Conservation (phyloP, 2,888 invertebrate genomes). For the Catocala sponsa region DNA sequence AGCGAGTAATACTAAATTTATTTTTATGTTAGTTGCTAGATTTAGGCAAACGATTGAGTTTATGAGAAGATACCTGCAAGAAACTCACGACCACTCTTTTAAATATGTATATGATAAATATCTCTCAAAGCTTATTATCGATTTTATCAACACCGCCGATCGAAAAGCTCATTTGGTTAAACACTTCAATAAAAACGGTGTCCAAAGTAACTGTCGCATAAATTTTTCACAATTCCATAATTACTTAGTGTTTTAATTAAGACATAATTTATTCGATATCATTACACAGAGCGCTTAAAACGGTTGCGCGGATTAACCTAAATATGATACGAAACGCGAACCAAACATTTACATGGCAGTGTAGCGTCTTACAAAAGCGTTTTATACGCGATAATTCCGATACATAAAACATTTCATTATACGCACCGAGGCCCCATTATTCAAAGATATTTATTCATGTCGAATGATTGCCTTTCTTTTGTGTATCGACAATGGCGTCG, state of each 20-base stretch:
- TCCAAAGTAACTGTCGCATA: conserved; percentile 11
- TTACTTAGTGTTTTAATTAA: conserved; percentile 14
- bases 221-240: conserved; percentile 12
- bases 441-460: conserved; percentile 88
- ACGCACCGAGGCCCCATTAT: conserved; percentile 81
- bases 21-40: too few relatives aligned
- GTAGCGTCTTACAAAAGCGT: conserved; percentile 71
- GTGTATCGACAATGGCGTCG: conserved; percentile 83
- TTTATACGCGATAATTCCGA: conserved; percentile 81
- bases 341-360: conserved; percentile 66
- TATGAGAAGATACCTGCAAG: too few relatives aligned
- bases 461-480: conserved; percentile 88
- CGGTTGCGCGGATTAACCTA: conserved; percentile 53
- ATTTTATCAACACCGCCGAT: conserved; percentile 11
- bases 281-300: conserved; percentile 11
- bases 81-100: too few relatives aligned
- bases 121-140: conserved; percentile 1
- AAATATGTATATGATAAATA: too few relatives aligned
- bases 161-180: conserved; percentile 9
- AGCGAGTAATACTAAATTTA: too few relatives aligned
- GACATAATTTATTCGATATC: conserved; percentile 14
- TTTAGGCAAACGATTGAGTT: too few relatives aligned
- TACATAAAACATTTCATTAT: conserved; percentile 87
- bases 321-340: conserved; percentile 51
- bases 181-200: conserved; percentile 2